Evolutionary conservation across 2,888 invertebrate genomes (phyloP).

Genomic region (Orthonychiurus folsomi): DNA sequence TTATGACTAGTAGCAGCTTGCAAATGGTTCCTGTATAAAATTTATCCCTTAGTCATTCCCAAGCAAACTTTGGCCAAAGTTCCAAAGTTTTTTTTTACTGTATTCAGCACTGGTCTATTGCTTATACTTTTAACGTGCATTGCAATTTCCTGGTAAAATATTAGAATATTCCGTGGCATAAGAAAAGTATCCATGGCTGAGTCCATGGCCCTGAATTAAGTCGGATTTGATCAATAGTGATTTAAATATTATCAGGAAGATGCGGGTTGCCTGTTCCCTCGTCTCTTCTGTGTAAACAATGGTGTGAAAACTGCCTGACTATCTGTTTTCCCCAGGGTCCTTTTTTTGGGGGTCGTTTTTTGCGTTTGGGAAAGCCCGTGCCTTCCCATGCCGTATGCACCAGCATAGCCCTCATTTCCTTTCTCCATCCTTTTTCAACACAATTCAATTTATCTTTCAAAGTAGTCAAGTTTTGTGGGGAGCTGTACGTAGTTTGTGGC

Average conservation of each 20-base stretch:
- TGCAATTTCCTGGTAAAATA: no score
- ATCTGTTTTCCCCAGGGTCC: slow-evolving; percentile 26
- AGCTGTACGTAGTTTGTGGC: not conserved
- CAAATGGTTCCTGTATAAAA: no score
- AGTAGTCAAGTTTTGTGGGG: no score
- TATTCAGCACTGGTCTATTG: no score
- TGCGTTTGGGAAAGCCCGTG: not conserved
- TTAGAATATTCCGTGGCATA: no score
- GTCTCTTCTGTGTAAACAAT: slow-evolving; percentile 19
- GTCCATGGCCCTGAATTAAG: not conserved
- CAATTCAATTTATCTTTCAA: slow-evolving; percentile 5
- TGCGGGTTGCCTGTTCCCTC: not conserved
- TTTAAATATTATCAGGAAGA: slow-evolving; percentile 26
- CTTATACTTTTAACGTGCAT: no score
- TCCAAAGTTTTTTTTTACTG: not conserved
- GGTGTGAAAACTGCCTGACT: slow-evolving; percentile 27
- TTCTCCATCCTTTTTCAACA: slow-evolving; percentile 11
- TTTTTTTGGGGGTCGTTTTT: not conserved
- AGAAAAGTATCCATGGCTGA: no score
- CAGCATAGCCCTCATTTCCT: no score
- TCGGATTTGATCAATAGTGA: slow-evolving; percentile 14
- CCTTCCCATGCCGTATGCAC: no score
- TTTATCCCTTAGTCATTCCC: no score
- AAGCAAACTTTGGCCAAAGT: no score
- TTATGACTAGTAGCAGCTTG: not conserved